Conservation (phyloP, 92 coral and sea anemone genomes). For the Paragorgia papillata region DNA sequence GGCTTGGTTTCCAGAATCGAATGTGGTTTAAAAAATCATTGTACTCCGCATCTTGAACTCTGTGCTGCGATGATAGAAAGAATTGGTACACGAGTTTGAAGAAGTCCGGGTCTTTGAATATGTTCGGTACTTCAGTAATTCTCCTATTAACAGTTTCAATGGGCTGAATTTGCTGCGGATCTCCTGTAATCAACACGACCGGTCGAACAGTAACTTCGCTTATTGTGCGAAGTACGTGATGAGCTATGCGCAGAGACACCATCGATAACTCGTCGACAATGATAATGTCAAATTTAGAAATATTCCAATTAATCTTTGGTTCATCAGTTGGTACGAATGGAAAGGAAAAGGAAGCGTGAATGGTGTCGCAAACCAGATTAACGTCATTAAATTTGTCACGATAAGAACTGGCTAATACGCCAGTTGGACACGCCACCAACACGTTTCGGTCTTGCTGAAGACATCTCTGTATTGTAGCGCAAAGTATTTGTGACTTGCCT, state of each 20-base stretch:
- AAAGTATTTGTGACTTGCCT: conserved; percentile 13
- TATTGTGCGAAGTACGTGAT: conserved; percentile 16
- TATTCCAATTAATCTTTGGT: no score
- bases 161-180: no score
- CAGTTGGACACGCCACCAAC: neutral
- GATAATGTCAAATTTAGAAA: no score
- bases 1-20: no score
- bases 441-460: no score
- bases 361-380: conserved; percentile 3
- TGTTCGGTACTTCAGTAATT: no score
- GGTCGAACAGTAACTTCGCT: conserved; percentile 16
- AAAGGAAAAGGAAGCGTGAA: conserved; percentile 33
- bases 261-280: no score
- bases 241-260: neutral
- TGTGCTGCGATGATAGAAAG: no score
- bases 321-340: conserved; percentile 6
- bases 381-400: neutral
- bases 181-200: conserved; percentile 9
- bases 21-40: no score
- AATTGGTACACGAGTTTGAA: no score
- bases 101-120: neutral
- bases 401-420: neutral
- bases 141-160: neutral
- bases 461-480: neutral
- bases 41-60: no score